Evolutionary conservation across 2,888 invertebrate genomes (phyloP).

Genomic region (Troides oblongomaculatus): DNA sequence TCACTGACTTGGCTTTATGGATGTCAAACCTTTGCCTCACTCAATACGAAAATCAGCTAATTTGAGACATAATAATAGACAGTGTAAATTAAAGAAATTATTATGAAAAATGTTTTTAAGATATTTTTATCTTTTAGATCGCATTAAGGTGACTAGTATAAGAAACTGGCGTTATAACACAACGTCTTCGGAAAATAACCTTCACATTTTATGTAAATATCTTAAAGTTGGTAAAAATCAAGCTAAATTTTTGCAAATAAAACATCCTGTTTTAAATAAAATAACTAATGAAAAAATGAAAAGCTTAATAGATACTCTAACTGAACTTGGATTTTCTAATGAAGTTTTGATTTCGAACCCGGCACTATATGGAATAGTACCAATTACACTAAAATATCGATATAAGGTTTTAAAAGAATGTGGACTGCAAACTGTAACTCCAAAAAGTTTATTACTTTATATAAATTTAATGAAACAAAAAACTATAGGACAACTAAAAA

Average conservation of each 20-base stretch:
- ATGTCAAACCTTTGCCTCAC: too few species aligned
- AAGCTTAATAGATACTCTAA: slow-evolving; percentile 48
- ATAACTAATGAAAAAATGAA: slow-evolving; percentile 47
- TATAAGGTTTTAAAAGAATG: slow-evolving; percentile 66
- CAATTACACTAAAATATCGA: slow-evolving; percentile 62
- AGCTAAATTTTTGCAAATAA: slow-evolving; percentile 57
- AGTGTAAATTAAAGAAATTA: background rate
- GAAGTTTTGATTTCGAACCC: slow-evolving; percentile 54
- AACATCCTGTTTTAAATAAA: slow-evolving; percentile 60
- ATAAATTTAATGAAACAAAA: slow-evolving; percentile 56
- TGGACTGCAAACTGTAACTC: slow-evolving; percentile 53
- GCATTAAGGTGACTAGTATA: slow-evolving; percentile 26
- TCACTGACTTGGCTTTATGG: too few species aligned
- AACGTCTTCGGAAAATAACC: slow-evolving; percentile 26
- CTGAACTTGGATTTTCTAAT: slow-evolving; percentile 53
- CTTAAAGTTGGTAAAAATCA: slow-evolving; percentile 52
- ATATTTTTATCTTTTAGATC: background rate
- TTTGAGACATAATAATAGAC: background rate
- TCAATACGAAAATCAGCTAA: background rate
- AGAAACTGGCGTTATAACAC: slow-evolving; percentile 19
- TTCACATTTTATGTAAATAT: slow-evolving; percentile 50
- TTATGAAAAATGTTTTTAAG: slow-evolving; percentile 18
- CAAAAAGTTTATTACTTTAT: slow-evolving; percentile 50
- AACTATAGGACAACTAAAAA: slow-evolving; percentile 58
- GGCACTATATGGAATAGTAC: slow-evolving; percentile 57